Evolutionary conservation across 2,888 invertebrate species (phyloP).

Genomic region (Campoplex capitator): DNA sequence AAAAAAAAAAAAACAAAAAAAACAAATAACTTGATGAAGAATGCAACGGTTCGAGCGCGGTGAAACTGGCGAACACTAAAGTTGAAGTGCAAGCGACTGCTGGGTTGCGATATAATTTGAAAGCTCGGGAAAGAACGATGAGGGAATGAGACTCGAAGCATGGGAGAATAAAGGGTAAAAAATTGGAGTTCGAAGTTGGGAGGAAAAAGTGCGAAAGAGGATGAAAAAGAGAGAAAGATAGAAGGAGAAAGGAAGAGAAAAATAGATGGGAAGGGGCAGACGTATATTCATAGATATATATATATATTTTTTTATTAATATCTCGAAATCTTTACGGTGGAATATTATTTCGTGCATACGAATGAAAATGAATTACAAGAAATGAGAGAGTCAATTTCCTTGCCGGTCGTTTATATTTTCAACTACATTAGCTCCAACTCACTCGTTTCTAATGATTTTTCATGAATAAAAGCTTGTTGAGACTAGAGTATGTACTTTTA

Average conservation of each 20-base stretch:
- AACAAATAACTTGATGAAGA: slow-evolving; percentile 57
- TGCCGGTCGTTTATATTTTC: not conserved
- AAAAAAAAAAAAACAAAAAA: slow-evolving; percentile 77
- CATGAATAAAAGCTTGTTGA: not conserved
- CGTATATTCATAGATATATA: not conserved
- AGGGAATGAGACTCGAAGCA: slow-evolving; percentile 11
- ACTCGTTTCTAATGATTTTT: not conserved
- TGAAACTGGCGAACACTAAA: slow-evolving; percentile 19
- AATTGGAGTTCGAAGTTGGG: not conserved
- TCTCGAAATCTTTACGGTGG: not conserved
- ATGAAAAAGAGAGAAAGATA: not conserved
- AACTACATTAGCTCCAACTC: not conserved
- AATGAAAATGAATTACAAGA: not conserved
- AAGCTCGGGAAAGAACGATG: slow-evolving; percentile 22
- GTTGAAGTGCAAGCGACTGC: slow-evolving; percentile 41
- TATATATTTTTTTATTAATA: not conserved
- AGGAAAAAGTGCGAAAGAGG: not conserved
- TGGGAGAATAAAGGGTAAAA: not conserved
- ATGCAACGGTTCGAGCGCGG: slow-evolving; percentile 42
- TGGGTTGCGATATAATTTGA: slow-evolving; percentile 55
- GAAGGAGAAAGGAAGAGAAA: not conserved
- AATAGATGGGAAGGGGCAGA: not conserved
- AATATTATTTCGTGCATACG: slow-evolving; percentile 2
- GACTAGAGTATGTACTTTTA: slow-evolving; percentile 6
- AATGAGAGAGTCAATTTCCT: not conserved